Percentiles rank a stretch among this genome's conserved stretches.
phyloP scores from a whole-genome alignment of 2,888 invertebrate species.

The Agonopterix subpropinquella region DNA sequence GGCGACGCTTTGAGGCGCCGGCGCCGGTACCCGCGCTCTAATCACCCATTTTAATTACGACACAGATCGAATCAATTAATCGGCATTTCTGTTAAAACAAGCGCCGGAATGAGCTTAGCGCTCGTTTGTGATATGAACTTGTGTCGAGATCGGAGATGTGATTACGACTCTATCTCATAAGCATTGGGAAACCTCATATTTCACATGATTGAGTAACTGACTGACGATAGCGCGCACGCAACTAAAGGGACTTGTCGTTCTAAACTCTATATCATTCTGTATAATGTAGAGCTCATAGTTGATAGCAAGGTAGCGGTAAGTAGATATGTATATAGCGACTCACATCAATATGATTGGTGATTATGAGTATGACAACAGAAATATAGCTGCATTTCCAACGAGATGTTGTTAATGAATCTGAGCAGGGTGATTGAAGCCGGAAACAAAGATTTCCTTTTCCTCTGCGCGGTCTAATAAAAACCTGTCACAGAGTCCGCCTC shows the following conservation, averaged over 20 bases:
- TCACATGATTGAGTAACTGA: slow-evolving; percentile 21
- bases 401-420: no score
- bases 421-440: no score
- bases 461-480: slow-evolving; percentile 2
- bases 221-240: slow-evolving; percentile 5
- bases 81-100: slow-evolving; percentile 73
- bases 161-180: slow-evolving; percentile 47
- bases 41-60: slow-evolving; percentile 76
- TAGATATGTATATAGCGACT: no score
- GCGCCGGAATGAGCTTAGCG: slow-evolving; percentile 53
- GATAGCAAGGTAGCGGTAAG: no score
- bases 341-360: no score
- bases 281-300: no score
- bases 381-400: no score
- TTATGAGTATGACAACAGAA: no score
- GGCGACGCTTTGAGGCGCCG: slow-evolving; percentile 75
- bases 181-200: slow-evolving; percentile 24
- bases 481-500: slow-evolving; percentile 6
- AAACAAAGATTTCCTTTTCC: no score
- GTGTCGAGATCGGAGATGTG: slow-evolving; percentile 41
- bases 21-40: slow-evolving; percentile 71
- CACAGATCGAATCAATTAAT: slow-evolving; percentile 76
- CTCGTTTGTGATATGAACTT: slow-evolving; percentile 48
- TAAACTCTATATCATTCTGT: no score
- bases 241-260: no score